Percentiles rank a stretch among this genome's conserved stretches.
Conservation (phyloP, 1,140 invertebrate species). For the Venturia canescens region DNA sequence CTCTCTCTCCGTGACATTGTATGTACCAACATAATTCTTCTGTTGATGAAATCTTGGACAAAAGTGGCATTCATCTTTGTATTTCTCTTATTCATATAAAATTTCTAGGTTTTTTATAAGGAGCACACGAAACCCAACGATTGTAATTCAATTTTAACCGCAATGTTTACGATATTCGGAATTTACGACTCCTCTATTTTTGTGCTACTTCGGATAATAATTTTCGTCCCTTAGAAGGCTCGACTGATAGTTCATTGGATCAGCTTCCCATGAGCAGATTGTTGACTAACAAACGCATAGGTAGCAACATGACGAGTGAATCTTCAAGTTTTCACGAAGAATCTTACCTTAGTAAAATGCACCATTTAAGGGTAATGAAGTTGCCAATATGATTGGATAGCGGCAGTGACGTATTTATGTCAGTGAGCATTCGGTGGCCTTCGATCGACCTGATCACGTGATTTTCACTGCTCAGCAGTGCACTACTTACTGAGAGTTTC, state of each 20-base stretch:
- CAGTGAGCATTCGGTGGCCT: constrained; percentile 29
- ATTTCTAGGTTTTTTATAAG: too few species aligned
- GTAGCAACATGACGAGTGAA: neutral
- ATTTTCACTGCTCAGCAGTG: constrained; percentile 14
- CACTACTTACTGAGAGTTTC: constrained; percentile 2
- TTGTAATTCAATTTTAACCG: too few species aligned
- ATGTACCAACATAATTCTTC: too few species aligned
- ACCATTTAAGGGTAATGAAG: neutral
- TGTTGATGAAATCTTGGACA: too few species aligned
- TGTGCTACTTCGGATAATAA: too few species aligned
- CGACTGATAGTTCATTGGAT: neutral
- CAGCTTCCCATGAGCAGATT: neutral
- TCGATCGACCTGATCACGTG: constrained; percentile 40
- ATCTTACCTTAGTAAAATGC: neutral
- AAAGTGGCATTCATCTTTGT: too few species aligned
- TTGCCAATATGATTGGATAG: neutral
- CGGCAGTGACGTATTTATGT: neutral
- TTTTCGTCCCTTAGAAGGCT: neutral
- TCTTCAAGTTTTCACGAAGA: neutral
- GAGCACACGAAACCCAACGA: too few species aligned
- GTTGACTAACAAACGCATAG: neutral
- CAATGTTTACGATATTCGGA: too few species aligned
- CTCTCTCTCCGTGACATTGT: too few species aligned
- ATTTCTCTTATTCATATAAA: too few species aligned
- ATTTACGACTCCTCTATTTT: too few species aligned